These are phyloP conservation scores for Myotis daubentonii DNA, from an alignment of 2,797 vertebrate genomes.

Conservation along the genomic window DNA sequence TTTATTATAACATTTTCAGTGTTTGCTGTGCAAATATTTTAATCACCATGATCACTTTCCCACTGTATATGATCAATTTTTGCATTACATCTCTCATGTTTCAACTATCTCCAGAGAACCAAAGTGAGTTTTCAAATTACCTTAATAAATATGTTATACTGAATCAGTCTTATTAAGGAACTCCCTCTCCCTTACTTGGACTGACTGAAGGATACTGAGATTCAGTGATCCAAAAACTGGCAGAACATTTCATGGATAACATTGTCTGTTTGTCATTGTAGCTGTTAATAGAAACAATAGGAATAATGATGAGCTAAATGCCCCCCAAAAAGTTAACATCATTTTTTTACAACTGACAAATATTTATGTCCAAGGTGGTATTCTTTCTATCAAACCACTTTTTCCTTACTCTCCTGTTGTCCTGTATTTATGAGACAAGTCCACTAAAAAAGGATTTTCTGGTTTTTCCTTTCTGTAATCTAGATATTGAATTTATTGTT, in stretches of 20 bases:
- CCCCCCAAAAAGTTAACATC: background rate
- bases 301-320: background rate
- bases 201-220: background rate
- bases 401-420: background rate
- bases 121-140: conserved; percentile 51
- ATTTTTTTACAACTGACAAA: background rate
- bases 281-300: background rate
- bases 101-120: background rate
- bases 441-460: background rate
- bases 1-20: background rate
- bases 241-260: background rate
- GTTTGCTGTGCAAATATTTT: background rate
- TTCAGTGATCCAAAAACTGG: background rate
- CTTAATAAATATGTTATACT: background rate
- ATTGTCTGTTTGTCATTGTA: background rate
- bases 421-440: conserved; percentile 25
- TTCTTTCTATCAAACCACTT: background rate
- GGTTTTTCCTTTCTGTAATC: conserved; percentile 28
- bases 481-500: conserved; percentile 47
- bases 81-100: background rate
- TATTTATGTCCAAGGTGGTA: background rate
- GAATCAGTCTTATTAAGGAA: background rate
- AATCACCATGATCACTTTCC: background rate
- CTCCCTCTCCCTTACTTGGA: background rate
- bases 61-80: background rate